Evolutionary conservation across 2,797 vertebrate species (phyloP).

Genomic region (Chiroxiphia lanceolata): DNA sequence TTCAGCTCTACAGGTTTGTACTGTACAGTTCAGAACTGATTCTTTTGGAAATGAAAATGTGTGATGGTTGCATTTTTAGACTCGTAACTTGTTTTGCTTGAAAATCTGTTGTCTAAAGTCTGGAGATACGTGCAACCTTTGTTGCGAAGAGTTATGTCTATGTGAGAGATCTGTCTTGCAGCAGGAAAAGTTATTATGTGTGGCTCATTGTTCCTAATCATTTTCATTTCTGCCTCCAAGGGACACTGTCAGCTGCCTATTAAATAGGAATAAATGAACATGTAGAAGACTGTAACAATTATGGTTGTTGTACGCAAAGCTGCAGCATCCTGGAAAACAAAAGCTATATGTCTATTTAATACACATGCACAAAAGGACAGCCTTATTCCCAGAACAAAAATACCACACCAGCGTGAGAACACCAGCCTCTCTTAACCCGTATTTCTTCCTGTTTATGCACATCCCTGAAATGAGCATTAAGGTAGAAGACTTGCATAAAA

Average conservation of each 20-base stretch:
- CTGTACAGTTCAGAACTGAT: background rate
- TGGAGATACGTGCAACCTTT: background rate
- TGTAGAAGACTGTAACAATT: background rate
- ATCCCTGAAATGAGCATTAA: background rate
- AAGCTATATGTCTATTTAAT: background rate
- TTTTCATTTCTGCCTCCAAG: background rate
- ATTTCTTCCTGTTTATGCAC: background rate
- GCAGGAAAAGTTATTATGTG: background rate
- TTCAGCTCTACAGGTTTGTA: background rate
- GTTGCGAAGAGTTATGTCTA: background rate
- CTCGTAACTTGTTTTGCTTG: background rate
- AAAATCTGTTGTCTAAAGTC: background rate
- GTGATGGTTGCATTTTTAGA: background rate
- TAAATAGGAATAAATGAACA: background rate
- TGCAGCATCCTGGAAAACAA: background rate
- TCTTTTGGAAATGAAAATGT: background rate
- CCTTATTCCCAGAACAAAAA: background rate
- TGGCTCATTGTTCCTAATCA: background rate
- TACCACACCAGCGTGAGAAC: background rate
- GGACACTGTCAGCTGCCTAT: background rate
- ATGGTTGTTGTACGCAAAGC: background rate
- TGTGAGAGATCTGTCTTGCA: background rate
- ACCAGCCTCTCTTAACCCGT: background rate
- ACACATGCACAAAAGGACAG: background rate
- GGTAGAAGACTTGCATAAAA: background rate